A percentile compares a stretch with the other conserved stretches of the same genome.
phyloP scores from a whole-genome alignment of 2,113 vertebrate genomes.

The Gymnogyps californianus region DNA sequence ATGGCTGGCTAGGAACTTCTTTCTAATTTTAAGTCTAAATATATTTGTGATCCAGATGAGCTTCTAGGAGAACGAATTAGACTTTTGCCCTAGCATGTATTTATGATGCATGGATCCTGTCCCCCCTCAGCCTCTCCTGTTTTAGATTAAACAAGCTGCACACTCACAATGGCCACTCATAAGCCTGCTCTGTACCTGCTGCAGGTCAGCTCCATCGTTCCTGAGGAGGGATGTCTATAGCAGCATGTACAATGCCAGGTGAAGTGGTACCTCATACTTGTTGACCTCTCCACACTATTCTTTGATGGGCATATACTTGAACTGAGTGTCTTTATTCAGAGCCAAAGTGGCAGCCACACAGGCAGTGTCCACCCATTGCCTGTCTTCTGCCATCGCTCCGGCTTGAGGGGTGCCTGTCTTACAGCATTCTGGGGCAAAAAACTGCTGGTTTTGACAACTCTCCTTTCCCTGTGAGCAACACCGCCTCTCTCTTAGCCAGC shows the following conservation, averaged over 20 bases:
- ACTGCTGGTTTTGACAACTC: not conserved
- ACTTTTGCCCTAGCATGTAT: not conserved
- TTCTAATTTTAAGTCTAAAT: slow-evolving; percentile 46
- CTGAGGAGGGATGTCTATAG: not conserved
- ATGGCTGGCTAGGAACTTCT: slow-evolving; percentile 15
- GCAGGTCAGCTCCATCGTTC: not conserved
- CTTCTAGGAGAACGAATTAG: not conserved
- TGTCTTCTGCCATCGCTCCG: not conserved
- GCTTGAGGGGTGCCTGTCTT: not conserved
- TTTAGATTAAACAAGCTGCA: not conserved
- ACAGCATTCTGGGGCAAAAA: not conserved
- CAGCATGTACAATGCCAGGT: not conserved
- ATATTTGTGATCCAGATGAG: slow-evolving; percentile 21
- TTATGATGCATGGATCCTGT: not conserved
- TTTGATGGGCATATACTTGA: not conserved
- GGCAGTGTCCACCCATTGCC: not conserved
- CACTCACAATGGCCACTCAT: not conserved
- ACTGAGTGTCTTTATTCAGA: not conserved
- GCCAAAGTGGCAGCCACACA: not conserved
- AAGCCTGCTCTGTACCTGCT: not conserved
- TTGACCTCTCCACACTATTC: not conserved
- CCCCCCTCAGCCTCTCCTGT: not conserved
- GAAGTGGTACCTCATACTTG: not conserved
- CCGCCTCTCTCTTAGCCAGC: not conserved
- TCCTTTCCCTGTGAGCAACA: not conserved